Evolutionary conservation across 92 coral and sea anemone genomes (phyloP), one percentile per base, ranked within the genome.

Genomic region (Zoanthus sansibaricus): DNA sequence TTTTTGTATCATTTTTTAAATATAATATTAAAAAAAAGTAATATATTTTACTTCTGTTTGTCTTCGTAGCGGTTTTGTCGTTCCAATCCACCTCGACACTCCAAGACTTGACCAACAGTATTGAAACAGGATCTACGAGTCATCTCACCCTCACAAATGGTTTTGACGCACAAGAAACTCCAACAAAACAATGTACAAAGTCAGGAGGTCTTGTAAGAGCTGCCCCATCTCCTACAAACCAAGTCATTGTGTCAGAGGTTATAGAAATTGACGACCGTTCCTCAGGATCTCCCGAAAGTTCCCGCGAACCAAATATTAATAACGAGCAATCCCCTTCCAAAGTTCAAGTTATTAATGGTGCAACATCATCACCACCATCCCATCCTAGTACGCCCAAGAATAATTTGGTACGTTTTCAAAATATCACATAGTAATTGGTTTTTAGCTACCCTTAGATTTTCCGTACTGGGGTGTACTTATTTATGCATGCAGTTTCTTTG

Each of bases 171-270:
- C 12, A 49, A 20, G 73, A 15, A 5, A 46, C 61, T 54, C 70
- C 33, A 10, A 44, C 20, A 49, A 76, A 30, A 10, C 69, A 33
- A 46, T 48, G 5, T 25, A 52, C 42, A 20, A 70, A 66, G 25
- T 37, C 71, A 78, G 98, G 98, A 70, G 98, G 98, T 1, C 96
- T 95, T 9, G 98, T 93, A 0, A 95, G 91, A 31, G 96, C 94
- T 10, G 98, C 98, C 11, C 96, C 92, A 9, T 93, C 98, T 6
- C 91, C 98, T 25, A 92, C 96, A 42, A 88, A 75, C 30, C 45
- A 82, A 76, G 11, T 54, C 21, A 31, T 0, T 45, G 18, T 14
- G 18, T 46, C 85, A 45, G 52, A 45, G 20, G 61, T 62, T 20
- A 74, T 80, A 0, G 85, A 80, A 66, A 66, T 46, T 80, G 66